Evolutionary conservation across 2,113 vertebrate genomes (phyloP), one percentile per base, ranked within the genome.

Genomic region (Brienomyrus longianalis): DNA sequence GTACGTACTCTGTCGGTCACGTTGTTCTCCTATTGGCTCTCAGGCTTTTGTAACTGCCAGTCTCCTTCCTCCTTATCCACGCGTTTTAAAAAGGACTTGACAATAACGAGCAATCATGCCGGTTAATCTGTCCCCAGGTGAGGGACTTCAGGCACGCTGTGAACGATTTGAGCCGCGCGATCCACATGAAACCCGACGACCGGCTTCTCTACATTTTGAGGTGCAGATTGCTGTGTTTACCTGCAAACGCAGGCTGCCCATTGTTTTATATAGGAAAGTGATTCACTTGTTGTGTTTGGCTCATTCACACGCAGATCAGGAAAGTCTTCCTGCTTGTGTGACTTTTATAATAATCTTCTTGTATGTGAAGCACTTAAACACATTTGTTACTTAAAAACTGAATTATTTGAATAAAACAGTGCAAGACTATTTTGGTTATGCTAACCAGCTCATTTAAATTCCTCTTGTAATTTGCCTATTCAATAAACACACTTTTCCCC

Each of bases 131-230:
- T 89, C 17, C 48, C 17, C 92, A 97, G 96, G 83, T 95, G 52
- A 91, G 94, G 90, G 92, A 95, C 92, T 92, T 96, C 89, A 90
- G 91, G 80, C 93, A 6, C 52, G 94, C 96, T 11, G 90, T 97
- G 56, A 96, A 88, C 51, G 96, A 97, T 90, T 90, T 97, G 91
- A 94, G 92, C 83, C 74, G 92, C 90, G 95, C 95, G 52, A 96
- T 96, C 89, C 96, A 97, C 90, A 92, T 97, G 90, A 94, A 94
- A 43, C 96, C 96, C 83, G 93, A 96, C 89, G 92, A 90, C 86
- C 92, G 94, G 74, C 91, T 96, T 1, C 92, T 97, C n/a, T 93
- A 92, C 59, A 91, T 96, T 87, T 93, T 95, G 90, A 96, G 96
- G 96, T 97, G 95, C 23, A 15, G 85, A 45, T 35, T 11, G 27